Evolutionary conservation across 35 echinoderm and acorn worm species (phyloP).

Genomic region (Chiridota heheva): DNA sequence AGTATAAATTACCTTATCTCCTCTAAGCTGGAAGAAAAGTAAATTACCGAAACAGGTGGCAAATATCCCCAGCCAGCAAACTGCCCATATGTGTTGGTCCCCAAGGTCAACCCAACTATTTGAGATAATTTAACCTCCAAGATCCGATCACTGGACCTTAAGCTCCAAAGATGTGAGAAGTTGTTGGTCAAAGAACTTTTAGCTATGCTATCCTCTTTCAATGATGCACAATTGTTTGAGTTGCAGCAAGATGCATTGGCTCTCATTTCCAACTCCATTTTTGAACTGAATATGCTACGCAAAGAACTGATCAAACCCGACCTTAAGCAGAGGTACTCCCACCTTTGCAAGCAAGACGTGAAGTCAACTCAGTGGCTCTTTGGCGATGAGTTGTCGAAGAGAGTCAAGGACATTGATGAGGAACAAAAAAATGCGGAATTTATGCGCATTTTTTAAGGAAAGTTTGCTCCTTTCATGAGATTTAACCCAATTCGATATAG

Average conservation of each 20-base stretch:
- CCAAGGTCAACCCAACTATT: constrained; percentile 22
- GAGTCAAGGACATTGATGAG: constrained; percentile 17
- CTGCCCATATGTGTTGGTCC: not conserved
- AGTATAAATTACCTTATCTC: constrained; percentile 7
- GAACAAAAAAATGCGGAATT: constrained; percentile 19
- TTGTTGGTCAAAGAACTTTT: constrained; percentile 3
- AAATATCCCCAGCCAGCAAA: constrained; percentile 11
- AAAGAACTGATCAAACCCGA: constrained; percentile 31
- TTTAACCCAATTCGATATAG: no score
- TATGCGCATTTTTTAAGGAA: no score
- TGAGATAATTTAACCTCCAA: constrained; percentile 1
- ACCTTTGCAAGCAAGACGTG: not conserved
- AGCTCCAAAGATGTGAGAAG: not conserved
- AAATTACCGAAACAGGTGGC: not conserved
- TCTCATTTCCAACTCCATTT: not conserved
- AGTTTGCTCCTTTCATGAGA: no score
- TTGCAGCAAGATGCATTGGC: constrained; percentile 21
- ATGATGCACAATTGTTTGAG: no score
- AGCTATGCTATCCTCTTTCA: no score
- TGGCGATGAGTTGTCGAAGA: constrained; percentile 23
- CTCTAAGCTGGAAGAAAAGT: constrained; percentile 21
- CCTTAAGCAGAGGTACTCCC: not conserved
- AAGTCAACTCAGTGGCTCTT: constrained; percentile 26
- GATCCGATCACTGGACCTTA: constrained; percentile 20
- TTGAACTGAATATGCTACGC: constrained; percentile 21